Evolutionary conservation across 2,797 vertebrate species (phyloP).

Genomic region (Megaceryle alcyon): DNA sequence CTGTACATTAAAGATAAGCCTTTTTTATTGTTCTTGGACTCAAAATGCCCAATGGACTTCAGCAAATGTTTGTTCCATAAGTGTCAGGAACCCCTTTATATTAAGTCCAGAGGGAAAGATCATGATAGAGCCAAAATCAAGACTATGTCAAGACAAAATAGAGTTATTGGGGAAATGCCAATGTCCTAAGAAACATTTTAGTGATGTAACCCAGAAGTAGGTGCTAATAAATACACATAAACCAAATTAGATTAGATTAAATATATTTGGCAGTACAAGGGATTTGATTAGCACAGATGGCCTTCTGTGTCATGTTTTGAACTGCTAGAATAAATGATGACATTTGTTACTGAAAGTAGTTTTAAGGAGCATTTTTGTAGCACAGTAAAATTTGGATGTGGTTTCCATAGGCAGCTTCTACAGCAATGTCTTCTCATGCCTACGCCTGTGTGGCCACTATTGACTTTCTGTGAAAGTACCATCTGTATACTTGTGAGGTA

Average conservation of each 20-base stretch:
- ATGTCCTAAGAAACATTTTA: slow-evolving; percentile 3
- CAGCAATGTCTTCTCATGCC: background rate
- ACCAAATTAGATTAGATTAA: slow-evolving; percentile 25
- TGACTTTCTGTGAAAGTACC: background rate
- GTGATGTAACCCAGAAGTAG: slow-evolving; percentile 18
- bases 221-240: slow-evolving; percentile 42
- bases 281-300: background rate
- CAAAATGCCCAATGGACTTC: slow-evolving; percentile 27
- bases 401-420: background rate
- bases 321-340: background rate
- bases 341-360: background rate
- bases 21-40: slow-evolving; percentile 60
- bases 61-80: slow-evolving; percentile 59
- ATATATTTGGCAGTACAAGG: background rate
- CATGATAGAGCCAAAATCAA: background rate
- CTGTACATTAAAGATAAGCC: slow-evolving; percentile 55
- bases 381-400: background rate
- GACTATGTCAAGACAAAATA: slow-evolving; percentile 16
- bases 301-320: background rate
- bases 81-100: slow-evolving; percentile 48
- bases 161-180: background rate
- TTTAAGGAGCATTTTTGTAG: background rate
- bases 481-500: background rate
- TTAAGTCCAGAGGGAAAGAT: slow-evolving; percentile 31
- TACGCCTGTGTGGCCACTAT: background rate